Percentiles rank a stretch among this genome's conserved stretches.
Conservation (phyloP, 1,140 invertebrate genomes). For the Sarcophaga bullata region DNA sequence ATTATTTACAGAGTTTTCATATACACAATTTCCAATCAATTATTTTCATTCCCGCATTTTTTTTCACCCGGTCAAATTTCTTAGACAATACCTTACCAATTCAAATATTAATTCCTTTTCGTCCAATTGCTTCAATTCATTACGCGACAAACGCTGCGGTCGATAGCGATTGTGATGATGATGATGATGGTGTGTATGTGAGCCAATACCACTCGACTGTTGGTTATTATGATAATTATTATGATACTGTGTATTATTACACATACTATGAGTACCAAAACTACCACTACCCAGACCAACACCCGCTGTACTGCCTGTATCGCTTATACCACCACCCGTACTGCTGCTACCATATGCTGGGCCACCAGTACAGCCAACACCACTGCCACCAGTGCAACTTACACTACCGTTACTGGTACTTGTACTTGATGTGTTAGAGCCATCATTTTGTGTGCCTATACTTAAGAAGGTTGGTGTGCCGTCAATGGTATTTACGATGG, state of each 20-base stretch:
- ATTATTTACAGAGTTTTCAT: too few relatives aligned
- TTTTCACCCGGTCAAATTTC: background rate
- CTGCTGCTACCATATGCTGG: slow-evolving; percentile 9
- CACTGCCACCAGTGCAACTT: slow-evolving; percentile 35
- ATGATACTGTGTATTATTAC: slow-evolving; percentile 29
- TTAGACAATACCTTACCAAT: slow-evolving; percentile 72
- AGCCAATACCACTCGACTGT: slow-evolving; percentile 38
- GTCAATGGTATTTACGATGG: slow-evolving; percentile 90
- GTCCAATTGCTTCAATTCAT: slow-evolving; percentile 87
- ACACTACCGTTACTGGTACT: slow-evolving; percentile 46
- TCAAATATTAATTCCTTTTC: slow-evolving; percentile 96
- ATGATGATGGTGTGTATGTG: slow-evolving; percentile 56
- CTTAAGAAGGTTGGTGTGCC: slow-evolving; percentile 90
- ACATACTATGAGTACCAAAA: slow-evolving; percentile 2
- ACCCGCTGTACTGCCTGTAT: background rate
- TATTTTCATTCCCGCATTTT: background rate
- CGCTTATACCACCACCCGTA: slow-evolving; percentile 45
- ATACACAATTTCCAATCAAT: background rate
- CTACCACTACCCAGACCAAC: background rate
- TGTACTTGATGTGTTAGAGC: slow-evolving; percentile 42
- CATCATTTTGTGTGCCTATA: slow-evolving; percentile 66
- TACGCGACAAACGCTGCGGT: slow-evolving; percentile 78
- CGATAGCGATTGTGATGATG: slow-evolving; percentile 63
- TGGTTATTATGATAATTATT: slow-evolving; percentile 31
- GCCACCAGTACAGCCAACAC: slow-evolving; percentile 31